phyloP scores from a whole-genome alignment of 2,888 invertebrate genomes.

The Hyposoter dolosus region DNA sequence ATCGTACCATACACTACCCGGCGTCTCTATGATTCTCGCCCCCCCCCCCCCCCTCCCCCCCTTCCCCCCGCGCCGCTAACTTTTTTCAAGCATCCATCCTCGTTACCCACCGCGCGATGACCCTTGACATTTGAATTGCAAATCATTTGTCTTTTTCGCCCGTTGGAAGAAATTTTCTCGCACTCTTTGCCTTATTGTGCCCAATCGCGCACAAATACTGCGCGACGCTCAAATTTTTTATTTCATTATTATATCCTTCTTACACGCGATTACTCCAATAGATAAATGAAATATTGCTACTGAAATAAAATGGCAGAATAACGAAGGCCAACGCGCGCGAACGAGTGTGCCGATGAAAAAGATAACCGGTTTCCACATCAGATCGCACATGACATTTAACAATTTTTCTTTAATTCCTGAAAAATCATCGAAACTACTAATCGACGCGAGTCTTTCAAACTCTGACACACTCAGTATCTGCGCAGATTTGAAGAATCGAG shows the following conservation, averaged over 20 bases:
- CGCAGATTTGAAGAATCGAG: neutral
- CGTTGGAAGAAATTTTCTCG: constrained; percentile 43
- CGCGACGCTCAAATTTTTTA: neutral
- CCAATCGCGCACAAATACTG: constrained; percentile 39
- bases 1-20: constrained; percentile 17
- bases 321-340: neutral
- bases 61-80: too few species aligned
- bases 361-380: constrained; percentile 11
- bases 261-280: neutral
- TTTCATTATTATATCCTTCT: constrained; percentile 1
- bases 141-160: constrained; percentile 63
- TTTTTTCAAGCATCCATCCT: constrained; percentile 10
- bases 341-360: neutral
- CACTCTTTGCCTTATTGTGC: constrained; percentile 54
- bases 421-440: neutral
- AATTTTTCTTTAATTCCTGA: neutral
- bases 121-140: constrained; percentile 64
- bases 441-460: neutral
- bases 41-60: too few species aligned
- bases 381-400: constrained; percentile 7
- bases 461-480: neutral
- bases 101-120: constrained; percentile 51
- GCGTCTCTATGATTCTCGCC: constrained; percentile 21
- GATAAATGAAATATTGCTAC: constrained; percentile 4
- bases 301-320: neutral